A percentile compares a stretch with the other conserved stretches of the same genome.
Conservation (phyloP, 2,888 invertebrate genomes). For the Idaea biselata region DNA sequence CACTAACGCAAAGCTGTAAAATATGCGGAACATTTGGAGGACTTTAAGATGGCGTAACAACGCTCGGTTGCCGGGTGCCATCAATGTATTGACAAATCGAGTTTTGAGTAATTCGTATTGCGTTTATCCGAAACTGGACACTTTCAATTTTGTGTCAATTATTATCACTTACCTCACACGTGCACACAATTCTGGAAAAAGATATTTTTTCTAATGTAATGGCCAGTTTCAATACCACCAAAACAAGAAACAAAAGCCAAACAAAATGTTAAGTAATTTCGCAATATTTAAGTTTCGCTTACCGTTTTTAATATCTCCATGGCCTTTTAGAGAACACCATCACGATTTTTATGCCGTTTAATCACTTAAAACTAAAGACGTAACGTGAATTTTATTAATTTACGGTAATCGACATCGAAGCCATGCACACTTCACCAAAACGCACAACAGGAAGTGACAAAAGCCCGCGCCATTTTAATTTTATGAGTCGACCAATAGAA, state of each 20-base stretch:
- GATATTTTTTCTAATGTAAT: constrained; percentile 81
- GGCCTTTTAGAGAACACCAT: constrained; percentile 80
- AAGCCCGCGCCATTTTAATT: constrained; percentile 68
- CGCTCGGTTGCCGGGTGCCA: constrained; percentile 79
- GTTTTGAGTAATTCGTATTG: constrained; percentile 56
- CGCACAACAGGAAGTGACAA: constrained; percentile 78
- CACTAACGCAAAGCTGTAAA: constrained; percentile 64
- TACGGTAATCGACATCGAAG: constrained; percentile 70
- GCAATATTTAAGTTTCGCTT: constrained; percentile 57
- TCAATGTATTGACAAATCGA: constrained; percentile 76
- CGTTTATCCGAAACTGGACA: constrained; percentile 62
- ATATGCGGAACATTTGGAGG: constrained; percentile 75
- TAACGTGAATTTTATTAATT: constrained; percentile 59
- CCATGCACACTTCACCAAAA: constrained; percentile 68
- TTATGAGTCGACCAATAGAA: constrained; percentile 51
- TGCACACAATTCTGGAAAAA: constrained; percentile 80
- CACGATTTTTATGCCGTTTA: constrained; percentile 69
- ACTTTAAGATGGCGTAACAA: constrained; percentile 81
- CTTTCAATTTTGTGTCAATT: constrained; percentile 61
- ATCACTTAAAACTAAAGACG: constrained; percentile 60
- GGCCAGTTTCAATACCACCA: constrained; percentile 81
- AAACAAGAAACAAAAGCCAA: constrained; percentile 82
- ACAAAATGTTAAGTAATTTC: constrained; percentile 62
- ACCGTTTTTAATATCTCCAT: constrained; percentile 83
- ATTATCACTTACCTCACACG: constrained; percentile 78